Percentiles rank a stretch among this genome's conserved stretches.
Evolutionary conservation across 2,113 vertebrate genomes (phyloP).

Genomic region (Neolamprologus brichardi): DNA sequence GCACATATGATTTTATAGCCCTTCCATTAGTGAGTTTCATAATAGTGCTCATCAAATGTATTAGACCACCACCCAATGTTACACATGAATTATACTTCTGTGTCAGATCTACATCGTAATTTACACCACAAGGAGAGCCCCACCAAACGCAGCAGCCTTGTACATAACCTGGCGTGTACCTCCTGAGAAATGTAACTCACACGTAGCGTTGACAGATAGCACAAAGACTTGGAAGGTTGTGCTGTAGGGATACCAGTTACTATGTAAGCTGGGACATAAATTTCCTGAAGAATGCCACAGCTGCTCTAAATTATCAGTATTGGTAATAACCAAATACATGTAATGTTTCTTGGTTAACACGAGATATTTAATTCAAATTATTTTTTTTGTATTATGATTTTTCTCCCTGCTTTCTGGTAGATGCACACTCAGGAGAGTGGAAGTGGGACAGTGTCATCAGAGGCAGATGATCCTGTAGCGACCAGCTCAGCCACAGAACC

Average conservation of each 20-base stretch:
- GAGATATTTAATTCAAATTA: neutral
- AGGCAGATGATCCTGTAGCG: neutral
- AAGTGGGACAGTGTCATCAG: neutral
- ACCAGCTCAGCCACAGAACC: neutral
- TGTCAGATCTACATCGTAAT: neutral
- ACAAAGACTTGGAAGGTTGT: neutral
- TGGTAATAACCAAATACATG: neutral
- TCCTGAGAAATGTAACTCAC: neutral
- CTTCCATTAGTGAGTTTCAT: neutral
- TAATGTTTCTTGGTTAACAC: neutral
- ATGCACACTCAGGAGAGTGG: slow-evolving; percentile 54
- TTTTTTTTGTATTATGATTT: neutral
- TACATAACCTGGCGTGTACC: neutral
- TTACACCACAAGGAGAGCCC: neutral
- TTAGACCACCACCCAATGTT: neutral
- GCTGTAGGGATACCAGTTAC: neutral
- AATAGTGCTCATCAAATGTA: neutral
- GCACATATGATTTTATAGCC: neutral
- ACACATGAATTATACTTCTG: too few species aligned
- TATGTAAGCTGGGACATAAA: neutral
- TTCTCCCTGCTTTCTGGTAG: slow-evolving; percentile 10
- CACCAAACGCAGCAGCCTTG: neutral
- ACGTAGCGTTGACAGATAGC: neutral
- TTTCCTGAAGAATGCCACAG: neutral
- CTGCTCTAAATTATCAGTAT: neutral